Evolutionary conservation across 2,797 vertebrate species (phyloP), one percentile per base, ranked within the genome.

Genomic region (Pangasius macronema): DNA sequence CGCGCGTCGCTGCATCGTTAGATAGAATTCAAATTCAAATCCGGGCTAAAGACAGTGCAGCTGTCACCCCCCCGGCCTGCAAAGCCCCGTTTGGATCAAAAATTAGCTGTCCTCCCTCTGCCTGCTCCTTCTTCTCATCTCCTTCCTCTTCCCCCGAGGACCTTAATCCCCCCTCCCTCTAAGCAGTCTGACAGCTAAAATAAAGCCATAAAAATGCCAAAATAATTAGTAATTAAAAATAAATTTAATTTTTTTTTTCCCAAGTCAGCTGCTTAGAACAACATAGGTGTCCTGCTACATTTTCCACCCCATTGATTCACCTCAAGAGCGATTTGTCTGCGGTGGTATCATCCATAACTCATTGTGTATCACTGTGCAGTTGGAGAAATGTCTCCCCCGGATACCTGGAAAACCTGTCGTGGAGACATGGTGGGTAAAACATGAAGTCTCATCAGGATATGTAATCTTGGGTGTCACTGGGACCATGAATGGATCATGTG

Each of bases 21-120:
- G 97, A 97, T 96, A 96, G 94, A 96, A 96, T 96, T 97, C 96
- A 97, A 96, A 97, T 96, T 97, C 95, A 97, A 97, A 96, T 97
- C 96, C 95, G 93, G 93, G 93, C 96, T 97, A 95, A 96, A 96
- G 95, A 96, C 94, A 94, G 94, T 95, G 95, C 96, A 96, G 95
- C 96, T 96, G 95, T 97, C 96, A 96, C 95, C 94, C 94, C 75
- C 95, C 95, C 95, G 96, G 95, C 95, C 97, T 96, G 96, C 93
- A 96, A 96, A 95, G 92, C 93, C 92, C 94, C 95, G 94, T 95
- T 93, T 94, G 95, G 95, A 96, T 96, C 95, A 95, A 96, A 96
- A 97, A 96, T 97, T 96, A 97, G 96, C 96, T 90, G 89, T 97
- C 96, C 96, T 96, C 95, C 95, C 96, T 95, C 95, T 95, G 94